Evolutionary conservation across 1,140 invertebrate species (phyloP).

Genomic region (Bilobella aurantiaca): DNA sequence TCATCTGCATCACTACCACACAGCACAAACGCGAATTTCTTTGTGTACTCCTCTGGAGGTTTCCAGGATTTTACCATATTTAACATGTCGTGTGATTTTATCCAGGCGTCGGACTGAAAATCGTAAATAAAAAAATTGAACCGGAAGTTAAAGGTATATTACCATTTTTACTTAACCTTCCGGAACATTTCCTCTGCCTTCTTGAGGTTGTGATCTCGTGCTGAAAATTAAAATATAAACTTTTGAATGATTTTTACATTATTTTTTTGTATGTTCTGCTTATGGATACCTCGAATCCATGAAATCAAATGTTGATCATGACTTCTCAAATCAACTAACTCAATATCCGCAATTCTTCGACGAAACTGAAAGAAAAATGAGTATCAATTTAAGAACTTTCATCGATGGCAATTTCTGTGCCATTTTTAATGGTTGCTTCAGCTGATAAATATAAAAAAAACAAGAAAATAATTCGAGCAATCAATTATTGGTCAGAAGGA

Average conservation of each 20-base stretch:
- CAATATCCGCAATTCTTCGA: neutral
- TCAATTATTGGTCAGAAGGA: too few species aligned
- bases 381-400: too few species aligned
- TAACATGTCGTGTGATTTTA: neutral
- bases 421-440: too few species aligned
- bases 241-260: too few species aligned
- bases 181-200: neutral
- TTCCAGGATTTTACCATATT: neutral
- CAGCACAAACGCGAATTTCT: neutral
- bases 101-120: neutral
- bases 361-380: neutral
- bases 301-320: neutral
- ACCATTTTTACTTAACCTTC: neutral
- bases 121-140: neutral
- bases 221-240: neutral
- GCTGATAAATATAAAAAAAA: too few species aligned
- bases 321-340: neutral
- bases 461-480: too few species aligned
- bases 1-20: neutral
- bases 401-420: too few species aligned
- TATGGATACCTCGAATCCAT: neutral
- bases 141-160: neutral
- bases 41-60: neutral
- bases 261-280: neutral
- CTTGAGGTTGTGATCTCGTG: neutral